Conservation (phyloP, 2,797 vertebrate species). For the Tragelaphus eurycerus region DNA sequence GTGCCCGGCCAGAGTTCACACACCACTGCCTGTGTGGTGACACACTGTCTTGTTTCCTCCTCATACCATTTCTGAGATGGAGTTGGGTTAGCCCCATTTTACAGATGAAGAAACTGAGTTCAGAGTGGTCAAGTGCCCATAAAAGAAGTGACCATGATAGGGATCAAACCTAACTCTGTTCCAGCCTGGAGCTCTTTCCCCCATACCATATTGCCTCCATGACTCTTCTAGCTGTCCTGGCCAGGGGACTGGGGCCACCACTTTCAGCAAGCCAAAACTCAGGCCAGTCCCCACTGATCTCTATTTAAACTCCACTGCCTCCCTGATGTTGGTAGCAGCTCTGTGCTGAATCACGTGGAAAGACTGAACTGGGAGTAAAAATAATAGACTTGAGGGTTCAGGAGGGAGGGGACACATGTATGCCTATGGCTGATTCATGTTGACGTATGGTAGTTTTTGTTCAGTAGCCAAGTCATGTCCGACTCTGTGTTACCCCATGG, state of each 20-base stretch:
- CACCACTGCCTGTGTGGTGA: not conserved
- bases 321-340: not conserved
- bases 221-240: not conserved
- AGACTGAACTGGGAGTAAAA: not conserved
- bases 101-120: slow-evolving; percentile 16
- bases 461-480: not conserved
- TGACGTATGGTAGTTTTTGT: not conserved
- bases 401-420: not conserved
- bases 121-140: not conserved
- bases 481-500: not conserved
- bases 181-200: not conserved
- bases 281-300: not conserved
- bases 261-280: not conserved
- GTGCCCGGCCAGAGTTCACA: not conserved
- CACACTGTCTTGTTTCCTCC: not conserved
- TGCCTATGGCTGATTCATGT: not conserved
- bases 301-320: not conserved
- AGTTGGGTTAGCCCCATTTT: slow-evolving; percentile 28
- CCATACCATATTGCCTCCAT: not conserved
- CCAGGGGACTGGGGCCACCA: not conserved
- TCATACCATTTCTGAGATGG: not conserved
- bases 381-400: not conserved
- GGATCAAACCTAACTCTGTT: not conserved
- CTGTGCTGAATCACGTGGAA: not conserved
- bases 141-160: not conserved